Evolutionary conservation across 2,113 vertebrate genomes (phyloP).

Genomic region (Brachirus orientalis): DNA sequence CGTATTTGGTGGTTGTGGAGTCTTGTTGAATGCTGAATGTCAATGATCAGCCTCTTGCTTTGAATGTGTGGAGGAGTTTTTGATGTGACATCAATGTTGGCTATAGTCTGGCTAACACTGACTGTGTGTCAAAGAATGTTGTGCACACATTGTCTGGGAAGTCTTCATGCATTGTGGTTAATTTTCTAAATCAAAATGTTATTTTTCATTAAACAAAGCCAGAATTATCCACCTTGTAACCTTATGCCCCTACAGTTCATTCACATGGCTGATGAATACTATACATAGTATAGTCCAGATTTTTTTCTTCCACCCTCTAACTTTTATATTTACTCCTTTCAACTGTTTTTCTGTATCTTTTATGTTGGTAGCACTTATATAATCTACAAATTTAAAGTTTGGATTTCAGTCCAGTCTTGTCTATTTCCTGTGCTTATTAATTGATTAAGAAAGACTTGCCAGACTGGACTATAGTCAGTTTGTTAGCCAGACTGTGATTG

Average conservation of each 20-base stretch:
- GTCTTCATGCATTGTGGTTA: conserved; percentile 29
- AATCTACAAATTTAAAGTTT: too few species aligned
- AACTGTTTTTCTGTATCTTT: too few species aligned
- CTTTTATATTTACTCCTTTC: too few species aligned
- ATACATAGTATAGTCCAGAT: too few species aligned
- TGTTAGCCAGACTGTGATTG: conserved; percentile 42
- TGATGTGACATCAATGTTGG: conserved; percentile 42
- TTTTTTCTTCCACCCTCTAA: too few species aligned
- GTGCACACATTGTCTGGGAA: conserved; percentile 46
- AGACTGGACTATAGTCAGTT: conserved; percentile 23
- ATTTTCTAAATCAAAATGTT: not conserved
- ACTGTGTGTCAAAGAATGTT: conserved; percentile 16
- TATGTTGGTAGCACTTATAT: too few species aligned
- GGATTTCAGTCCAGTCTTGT: not conserved
- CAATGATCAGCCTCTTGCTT: conserved; percentile 56
- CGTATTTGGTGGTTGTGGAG: conserved; percentile 72
- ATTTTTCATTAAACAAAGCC: not conserved
- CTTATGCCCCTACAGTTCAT: too few species aligned
- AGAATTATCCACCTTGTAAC: not conserved
- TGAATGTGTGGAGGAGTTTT: conserved; percentile 50
- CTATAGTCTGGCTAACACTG: conserved; percentile 44
- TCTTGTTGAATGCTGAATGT: conserved; percentile 77
- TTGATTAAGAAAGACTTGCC: conserved; percentile 45
- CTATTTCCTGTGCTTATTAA: not conserved
- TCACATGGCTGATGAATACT: too few species aligned